Conservation (phyloP, 2,888 invertebrate genomes). For the Meteorus colon region DNA sequence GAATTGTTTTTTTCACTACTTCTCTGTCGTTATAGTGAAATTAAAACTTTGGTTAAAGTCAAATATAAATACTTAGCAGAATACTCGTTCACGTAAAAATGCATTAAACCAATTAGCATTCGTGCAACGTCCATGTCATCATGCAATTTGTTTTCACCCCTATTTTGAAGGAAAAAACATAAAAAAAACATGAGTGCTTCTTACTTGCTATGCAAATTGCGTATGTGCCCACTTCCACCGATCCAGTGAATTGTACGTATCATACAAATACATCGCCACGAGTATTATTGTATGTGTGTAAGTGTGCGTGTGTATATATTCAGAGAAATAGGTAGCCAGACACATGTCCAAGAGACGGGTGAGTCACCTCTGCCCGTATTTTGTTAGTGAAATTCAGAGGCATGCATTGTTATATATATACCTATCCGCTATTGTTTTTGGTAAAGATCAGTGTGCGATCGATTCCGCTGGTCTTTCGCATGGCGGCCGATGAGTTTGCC, state of each 20-base stretch:
- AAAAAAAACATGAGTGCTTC: conserved; percentile 1
- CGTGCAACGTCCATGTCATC: conserved; percentile 4
- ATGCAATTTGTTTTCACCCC: conserved; percentile 28
- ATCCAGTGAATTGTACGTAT: conserved; percentile 23
- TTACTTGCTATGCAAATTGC: conserved; percentile 34
- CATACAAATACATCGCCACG: neutral
- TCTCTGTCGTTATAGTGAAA: neutral
- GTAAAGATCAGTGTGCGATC: conserved; percentile 68
- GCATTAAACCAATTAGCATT: conserved; percentile 26
- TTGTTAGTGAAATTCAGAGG: conserved; percentile 64
- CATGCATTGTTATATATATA: conserved; percentile 49
- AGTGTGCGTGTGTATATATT: neutral
- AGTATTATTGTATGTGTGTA: neutral
- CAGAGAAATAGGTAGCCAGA: neutral
- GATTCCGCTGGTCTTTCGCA: conserved; percentile 65
- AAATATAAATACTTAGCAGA: conserved; percentile 46
- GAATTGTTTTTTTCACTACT: neutral
- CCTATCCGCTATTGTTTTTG: conserved; percentile 65
- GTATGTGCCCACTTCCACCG: conserved; percentile 30
- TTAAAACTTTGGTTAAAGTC: conserved; percentile 48
- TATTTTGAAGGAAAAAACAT: conserved; percentile 3
- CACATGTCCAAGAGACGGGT: conserved; percentile 44
- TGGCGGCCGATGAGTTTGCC: conserved; percentile 48
- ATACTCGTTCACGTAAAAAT: conserved; percentile 23
- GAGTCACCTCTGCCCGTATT: conserved; percentile 65